phyloP scores from a whole-genome alignment of 2,113 vertebrate species.

The Haemorhous mexicanus region DNA sequence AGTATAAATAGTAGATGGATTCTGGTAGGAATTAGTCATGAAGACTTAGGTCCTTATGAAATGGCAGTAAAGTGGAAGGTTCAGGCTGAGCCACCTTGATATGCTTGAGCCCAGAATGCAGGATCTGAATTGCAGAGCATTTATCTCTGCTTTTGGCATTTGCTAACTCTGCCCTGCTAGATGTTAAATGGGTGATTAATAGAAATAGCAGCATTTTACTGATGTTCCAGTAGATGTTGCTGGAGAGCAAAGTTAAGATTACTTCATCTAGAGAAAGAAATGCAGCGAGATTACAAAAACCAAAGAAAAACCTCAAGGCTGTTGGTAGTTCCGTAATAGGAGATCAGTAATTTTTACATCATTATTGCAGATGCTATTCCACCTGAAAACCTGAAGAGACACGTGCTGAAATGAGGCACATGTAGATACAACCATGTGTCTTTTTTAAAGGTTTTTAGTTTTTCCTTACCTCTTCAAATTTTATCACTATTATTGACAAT shows the following conservation, averaged over 20 bases:
- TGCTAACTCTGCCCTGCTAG: slow-evolving; percentile 57
- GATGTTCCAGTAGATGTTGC: slow-evolving; percentile 85
- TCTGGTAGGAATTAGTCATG: background rate
- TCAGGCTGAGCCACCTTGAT: background rate
- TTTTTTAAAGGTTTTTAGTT: slow-evolving; percentile 49
- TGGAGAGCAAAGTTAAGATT: slow-evolving; percentile 81
- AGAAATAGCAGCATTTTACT: slow-evolving; percentile 77
- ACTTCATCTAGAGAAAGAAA: slow-evolving; percentile 58
- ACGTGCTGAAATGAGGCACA: background rate
- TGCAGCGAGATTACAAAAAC: slow-evolving; percentile 63
- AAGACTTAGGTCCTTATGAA: background rate
- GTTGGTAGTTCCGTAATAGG: slow-evolving; percentile 65
- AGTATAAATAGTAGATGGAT: background rate
- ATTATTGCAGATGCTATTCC: background rate
- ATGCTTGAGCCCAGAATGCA: background rate
- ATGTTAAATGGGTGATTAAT: slow-evolving; percentile 74
- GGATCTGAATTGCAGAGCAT: background rate
- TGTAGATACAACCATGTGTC: background rate
- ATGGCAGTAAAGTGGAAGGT: background rate
- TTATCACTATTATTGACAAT: slow-evolving; percentile 45
- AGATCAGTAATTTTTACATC: slow-evolving; percentile 54
- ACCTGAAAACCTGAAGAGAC: slow-evolving; percentile 12
- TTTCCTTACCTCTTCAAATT: slow-evolving; percentile 58
- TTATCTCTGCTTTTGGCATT: slow-evolving; percentile 49
- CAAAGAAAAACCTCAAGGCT: slow-evolving; percentile 54